Percentiles rank a stretch among this genome's conserved stretches.
phyloP scores from a whole-genome alignment of 2,888 invertebrate species.

The Oscheius sp. region DNA sequence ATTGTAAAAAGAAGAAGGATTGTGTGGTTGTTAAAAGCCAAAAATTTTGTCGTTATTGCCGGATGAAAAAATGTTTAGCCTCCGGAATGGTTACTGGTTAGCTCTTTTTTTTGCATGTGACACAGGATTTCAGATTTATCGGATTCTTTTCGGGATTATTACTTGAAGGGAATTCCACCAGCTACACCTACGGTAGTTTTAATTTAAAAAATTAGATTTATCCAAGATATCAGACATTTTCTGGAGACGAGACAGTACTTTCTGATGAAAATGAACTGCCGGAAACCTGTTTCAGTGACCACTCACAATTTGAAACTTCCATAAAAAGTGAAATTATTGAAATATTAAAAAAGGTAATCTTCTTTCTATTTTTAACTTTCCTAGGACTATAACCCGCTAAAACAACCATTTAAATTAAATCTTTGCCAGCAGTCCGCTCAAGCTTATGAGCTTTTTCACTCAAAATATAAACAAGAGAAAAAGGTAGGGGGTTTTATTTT shows the following conservation, averaged over 20 bases:
- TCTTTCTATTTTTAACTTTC: background rate
- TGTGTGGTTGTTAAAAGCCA: background rate
- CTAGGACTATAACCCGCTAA: too few species aligned
- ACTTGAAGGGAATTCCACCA: background rate
- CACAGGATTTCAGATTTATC: background rate
- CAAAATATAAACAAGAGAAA: too few species aligned
- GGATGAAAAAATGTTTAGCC: slow-evolving; percentile 2
- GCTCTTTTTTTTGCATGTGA: background rate
- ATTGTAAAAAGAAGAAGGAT: background rate
- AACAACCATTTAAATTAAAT: background rate
- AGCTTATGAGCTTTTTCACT: background rate
- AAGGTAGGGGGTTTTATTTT: too few species aligned
- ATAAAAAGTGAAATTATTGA: too few species aligned
- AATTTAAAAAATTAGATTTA: too few species aligned
- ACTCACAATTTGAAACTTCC: too few species aligned
- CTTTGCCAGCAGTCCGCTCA: background rate
- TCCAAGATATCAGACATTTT: too few species aligned
- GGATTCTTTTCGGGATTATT: background rate
- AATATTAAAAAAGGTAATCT: background rate
- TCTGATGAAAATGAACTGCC: too few species aligned
- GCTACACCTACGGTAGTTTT: background rate
- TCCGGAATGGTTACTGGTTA: background rate
- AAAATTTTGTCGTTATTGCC: background rate
- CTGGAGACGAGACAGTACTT: too few species aligned
- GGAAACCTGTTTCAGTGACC: too few species aligned